Conservation (phyloP, 1,140 invertebrate genomes). For the Drosophila fuyamai region DNA sequence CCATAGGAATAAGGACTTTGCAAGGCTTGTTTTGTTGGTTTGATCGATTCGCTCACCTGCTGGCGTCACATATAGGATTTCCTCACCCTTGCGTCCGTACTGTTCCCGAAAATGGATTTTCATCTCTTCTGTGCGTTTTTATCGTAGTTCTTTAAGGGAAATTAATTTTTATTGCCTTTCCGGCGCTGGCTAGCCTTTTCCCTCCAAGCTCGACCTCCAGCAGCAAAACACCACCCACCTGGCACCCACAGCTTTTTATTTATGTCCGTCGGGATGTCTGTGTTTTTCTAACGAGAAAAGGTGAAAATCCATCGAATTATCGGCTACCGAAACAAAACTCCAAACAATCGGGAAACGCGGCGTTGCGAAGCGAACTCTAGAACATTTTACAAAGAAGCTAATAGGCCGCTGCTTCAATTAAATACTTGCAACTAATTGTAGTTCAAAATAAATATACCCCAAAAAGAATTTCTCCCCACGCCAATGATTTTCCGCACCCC, state of each 20-base stretch:
- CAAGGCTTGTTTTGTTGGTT: constrained; percentile 14
- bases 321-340: constrained; percentile 15
- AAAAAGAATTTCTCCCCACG: constrained; percentile 18
- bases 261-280: constrained; percentile 31
- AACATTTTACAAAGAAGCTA: constrained; percentile 26
- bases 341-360: constrained; percentile 13
- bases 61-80: constrained; percentile 84
- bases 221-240: constrained; percentile 36
- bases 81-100: constrained; percentile 83
- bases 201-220: constrained; percentile 24
- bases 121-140: constrained; percentile 52
- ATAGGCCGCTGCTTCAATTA: constrained; percentile 21
- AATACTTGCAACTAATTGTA: constrained; percentile 31
- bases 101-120: constrained; percentile 84
- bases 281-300: constrained; percentile 8
- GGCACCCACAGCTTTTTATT: constrained; percentile 40
- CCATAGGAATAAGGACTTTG: background rate
- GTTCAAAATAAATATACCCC: constrained; percentile 29
- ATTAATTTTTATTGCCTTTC: constrained; percentile 27
- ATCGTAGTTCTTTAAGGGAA: background rate
- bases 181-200: constrained; percentile 11
- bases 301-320: constrained; percentile 31
- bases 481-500: constrained; percentile 1
- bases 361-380: constrained; percentile 19
- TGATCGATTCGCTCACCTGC: constrained; percentile 66